These are phyloP conservation scores for Bombus sibiricus DNA, from an alignment of 1,140 invertebrate species.

Conservation along the genomic window DNA sequence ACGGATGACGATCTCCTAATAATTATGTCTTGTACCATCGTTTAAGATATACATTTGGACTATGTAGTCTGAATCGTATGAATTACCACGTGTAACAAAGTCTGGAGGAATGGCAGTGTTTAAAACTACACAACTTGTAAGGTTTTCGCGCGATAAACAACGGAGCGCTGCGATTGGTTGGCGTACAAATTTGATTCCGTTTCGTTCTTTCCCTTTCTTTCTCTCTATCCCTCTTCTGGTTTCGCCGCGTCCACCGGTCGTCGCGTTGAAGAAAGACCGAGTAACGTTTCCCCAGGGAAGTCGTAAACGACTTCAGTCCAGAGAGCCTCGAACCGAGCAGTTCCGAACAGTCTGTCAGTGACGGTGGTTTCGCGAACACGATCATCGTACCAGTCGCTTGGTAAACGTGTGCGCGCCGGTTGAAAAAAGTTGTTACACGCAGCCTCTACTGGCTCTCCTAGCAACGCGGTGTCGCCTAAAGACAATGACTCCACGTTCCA, in stretches of 20 bases:
- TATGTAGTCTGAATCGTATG: background rate
- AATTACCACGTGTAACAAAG: background rate
- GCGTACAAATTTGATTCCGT: slow-evolving; percentile 55
- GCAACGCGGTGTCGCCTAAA: slow-evolving; percentile 29
- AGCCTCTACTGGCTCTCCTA: background rate
- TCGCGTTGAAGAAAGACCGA: slow-evolving; percentile 18
- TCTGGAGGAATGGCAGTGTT: background rate
- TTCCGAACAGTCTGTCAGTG: slow-evolving; percentile 44
- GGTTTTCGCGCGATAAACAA: slow-evolving; percentile 2
- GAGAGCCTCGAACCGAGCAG: slow-evolving; percentile 10
- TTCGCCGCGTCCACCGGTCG: slow-evolving; percentile 12
- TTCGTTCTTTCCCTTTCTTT: slow-evolving; percentile 31
- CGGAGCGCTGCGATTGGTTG: slow-evolving; percentile 38
- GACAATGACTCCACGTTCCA: slow-evolving; percentile 32
- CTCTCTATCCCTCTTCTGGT: slow-evolving; percentile 19
- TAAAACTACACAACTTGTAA: background rate
- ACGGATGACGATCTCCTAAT: background rate
- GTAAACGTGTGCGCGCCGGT: slow-evolving; percentile 18
- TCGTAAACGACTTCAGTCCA: slow-evolving; percentile 21
- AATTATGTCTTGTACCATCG: background rate
- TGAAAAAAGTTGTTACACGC: slow-evolving; percentile 4
- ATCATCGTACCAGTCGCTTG: background rate
- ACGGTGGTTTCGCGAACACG: slow-evolving; percentile 43
- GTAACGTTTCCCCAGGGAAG: slow-evolving; percentile 60
- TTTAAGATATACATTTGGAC: background rate